These are phyloP conservation scores for Zonitis immaculata DNA, from an alignment of 2,888 invertebrate species.

Conservation along the genomic window DNA sequence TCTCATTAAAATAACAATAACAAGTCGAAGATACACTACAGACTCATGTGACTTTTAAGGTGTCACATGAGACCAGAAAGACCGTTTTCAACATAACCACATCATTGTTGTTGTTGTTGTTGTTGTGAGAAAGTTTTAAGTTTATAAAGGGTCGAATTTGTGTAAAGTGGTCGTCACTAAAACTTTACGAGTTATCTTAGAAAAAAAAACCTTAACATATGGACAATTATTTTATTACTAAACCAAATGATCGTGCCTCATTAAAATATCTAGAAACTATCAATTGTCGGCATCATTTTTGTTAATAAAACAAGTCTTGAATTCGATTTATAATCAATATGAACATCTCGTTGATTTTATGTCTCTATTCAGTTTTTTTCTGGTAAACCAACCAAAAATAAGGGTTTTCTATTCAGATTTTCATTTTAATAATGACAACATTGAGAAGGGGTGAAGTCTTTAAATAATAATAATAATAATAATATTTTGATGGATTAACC, in stretches of 20 bases:
- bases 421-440: not conserved
- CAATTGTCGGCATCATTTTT: too few species aligned
- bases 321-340: too few species aligned
- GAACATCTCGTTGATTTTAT: not conserved
- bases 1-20: constrained; percentile 1
- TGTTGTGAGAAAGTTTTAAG: too few species aligned
- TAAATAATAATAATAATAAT: not conserved
- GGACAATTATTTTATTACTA: not conserved
- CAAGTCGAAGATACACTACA: not conserved
- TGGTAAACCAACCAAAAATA: not conserved
- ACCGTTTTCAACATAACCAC: not conserved
- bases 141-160: not conserved
- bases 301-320: too few species aligned
- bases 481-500: not conserved
- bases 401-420: not conserved
- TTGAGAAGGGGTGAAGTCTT: not conserved
- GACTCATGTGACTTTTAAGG: not conserved
- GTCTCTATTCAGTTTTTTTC: not conserved
- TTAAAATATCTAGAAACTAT: too few species aligned
- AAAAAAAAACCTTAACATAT: too few species aligned
- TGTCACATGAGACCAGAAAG: not conserved
- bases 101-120: not conserved
- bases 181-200: not conserved
- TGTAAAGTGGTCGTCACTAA: not conserved
- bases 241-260: too few species aligned